Conservation (phyloP, 2,113 vertebrate genomes). For the Glareola pratincola region DNA sequence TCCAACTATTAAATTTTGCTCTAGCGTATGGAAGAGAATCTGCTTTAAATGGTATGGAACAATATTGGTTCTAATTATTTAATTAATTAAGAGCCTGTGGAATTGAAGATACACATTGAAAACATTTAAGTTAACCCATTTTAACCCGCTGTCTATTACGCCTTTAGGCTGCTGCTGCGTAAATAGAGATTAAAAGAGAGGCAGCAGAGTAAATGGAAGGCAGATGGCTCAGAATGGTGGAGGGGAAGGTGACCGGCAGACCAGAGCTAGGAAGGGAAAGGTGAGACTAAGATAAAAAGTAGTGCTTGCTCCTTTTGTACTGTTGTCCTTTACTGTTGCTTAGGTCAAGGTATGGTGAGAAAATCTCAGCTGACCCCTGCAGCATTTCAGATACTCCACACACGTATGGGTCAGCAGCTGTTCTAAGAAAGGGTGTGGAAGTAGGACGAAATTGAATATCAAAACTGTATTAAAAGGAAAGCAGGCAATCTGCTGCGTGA, state of each 20-base stretch:
- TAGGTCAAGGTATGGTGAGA: background rate
- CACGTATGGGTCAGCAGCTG: accelerated
- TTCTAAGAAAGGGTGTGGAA: background rate
- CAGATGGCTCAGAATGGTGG: background rate
- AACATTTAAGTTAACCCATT: background rate
- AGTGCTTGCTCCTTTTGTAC: background rate
- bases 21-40: background rate
- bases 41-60: background rate
- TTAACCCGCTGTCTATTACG: background rate
- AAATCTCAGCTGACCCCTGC: background rate
- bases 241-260: background rate
- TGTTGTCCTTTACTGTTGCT: background rate
- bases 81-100: background rate
- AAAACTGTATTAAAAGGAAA: background rate
- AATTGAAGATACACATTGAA: background rate
- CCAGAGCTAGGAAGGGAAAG: background rate
- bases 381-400: background rate
- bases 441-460: background rate
- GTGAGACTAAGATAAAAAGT: background rate
- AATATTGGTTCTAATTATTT: background rate
- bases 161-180: background rate
- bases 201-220: background rate
- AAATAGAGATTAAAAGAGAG: background rate
- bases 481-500: background rate
- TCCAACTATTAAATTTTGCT: background rate